Conservation (phyloP, 1,140 invertebrate species). For the Heliconius hermathena region DNA sequence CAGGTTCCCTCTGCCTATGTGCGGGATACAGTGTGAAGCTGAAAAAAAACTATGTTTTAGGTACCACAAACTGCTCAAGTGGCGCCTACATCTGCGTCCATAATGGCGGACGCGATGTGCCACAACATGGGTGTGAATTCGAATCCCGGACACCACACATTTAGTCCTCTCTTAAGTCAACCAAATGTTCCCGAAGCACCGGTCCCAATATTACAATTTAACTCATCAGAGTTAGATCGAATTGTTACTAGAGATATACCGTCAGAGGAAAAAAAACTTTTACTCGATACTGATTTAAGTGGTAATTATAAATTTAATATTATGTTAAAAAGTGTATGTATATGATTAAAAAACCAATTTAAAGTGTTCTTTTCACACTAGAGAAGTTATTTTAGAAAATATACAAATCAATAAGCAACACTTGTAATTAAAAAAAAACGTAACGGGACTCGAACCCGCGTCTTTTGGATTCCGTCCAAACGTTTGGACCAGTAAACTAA, state of each 20-base stretch:
- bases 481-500: too few relatives aligned
- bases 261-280: slow-evolving; percentile 43
- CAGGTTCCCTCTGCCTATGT: too few relatives aligned
- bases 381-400: too few relatives aligned
- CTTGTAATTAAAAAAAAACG: too few relatives aligned
- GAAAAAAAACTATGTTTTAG: not conserved
- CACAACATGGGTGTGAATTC: slow-evolving; percentile 35
- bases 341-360: not conserved
- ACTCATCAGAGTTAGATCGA: slow-evolving; percentile 54
- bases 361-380: too few relatives aligned
- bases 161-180: slow-evolving; percentile 49
- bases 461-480: too few relatives aligned
- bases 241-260: slow-evolving; percentile 44
- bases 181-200: slow-evolving; percentile 38
- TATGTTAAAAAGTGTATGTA: not conserved
- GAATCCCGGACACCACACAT: not conserved
- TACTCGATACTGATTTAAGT: slow-evolving; percentile 34
- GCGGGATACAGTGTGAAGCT: too few relatives aligned
- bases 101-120: slow-evolving; percentile 45
- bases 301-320: slow-evolving; percentile 36
- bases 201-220: slow-evolving; percentile 46
- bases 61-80: slow-evolving; percentile 20
- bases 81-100: slow-evolving; percentile 15
- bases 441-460: too few relatives aligned
- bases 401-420: too few relatives aligned